Conservation (phyloP, 30 jellyfish, hydroid and myxozoan genomes). For the Turritopsis dohrnii region DNA sequence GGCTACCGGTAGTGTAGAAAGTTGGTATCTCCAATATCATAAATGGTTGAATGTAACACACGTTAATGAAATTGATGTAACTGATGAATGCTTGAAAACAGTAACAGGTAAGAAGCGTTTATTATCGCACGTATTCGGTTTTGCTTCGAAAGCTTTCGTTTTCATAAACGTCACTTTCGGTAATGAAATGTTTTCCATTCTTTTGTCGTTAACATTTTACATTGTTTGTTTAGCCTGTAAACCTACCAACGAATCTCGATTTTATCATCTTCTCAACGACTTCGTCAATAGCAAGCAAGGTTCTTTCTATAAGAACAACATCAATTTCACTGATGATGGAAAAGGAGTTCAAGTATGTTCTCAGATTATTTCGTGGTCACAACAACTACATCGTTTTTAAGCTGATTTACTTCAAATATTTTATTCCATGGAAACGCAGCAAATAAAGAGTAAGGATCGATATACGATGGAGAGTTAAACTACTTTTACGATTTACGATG, state of each 20-base stretch:
- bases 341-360: conserved; percentile 4
- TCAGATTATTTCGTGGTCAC: too few relatives aligned
- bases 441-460: too few relatives aligned
- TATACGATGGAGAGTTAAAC: too few relatives aligned
- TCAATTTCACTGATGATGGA: not conserved
- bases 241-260: not conserved
- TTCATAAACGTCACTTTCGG: not conserved
- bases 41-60: conserved; percentile 36
- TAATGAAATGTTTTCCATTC: too few relatives aligned
- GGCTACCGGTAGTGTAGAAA: conserved; percentile 42
- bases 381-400: too few relatives aligned
- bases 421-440: too few relatives aligned
- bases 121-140: not conserved
- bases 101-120: not conserved
- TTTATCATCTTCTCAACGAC: not conserved
- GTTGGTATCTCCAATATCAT: conserved; percentile 51
- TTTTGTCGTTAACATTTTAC: too few relatives aligned
- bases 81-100: conserved; percentile 3
- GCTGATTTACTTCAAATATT: too few relatives aligned
- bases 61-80: not conserved
- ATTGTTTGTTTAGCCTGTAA: conserved; percentile 4
- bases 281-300: not conserved
- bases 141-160: not conserved
- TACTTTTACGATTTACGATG: too few relatives aligned
- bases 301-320: not conserved